Evolutionary conservation across 2,888 invertebrate species (phyloP).

Genomic region (Agrotis puta): DNA sequence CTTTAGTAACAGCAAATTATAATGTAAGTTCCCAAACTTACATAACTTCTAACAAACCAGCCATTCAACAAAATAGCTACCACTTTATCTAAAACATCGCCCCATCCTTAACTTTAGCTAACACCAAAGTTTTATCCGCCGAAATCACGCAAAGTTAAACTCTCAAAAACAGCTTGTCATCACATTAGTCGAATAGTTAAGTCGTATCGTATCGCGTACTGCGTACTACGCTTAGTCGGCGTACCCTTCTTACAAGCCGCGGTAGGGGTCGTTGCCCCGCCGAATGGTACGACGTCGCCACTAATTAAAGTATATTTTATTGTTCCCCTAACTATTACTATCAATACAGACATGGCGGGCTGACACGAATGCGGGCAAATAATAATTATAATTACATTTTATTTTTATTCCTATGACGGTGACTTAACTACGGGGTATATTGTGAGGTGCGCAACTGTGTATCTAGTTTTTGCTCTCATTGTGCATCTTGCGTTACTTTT

Average conservation of each 20-base stretch:
- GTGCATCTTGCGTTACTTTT: conserved; percentile 30
- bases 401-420: conserved; percentile 78
- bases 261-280: conserved; percentile 69
- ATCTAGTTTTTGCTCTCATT: conserved; percentile 23
- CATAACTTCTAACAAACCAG: conserved; percentile 29
- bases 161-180: conserved; percentile 54
- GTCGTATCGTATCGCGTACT: conserved; percentile 64
- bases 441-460: conserved; percentile 36
- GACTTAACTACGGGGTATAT: conserved; percentile 27
- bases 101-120: conserved; percentile 44
- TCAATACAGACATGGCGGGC: conserved; percentile 82
- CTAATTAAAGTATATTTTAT: conserved; percentile 91
- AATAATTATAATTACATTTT: conserved; percentile 89
- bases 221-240: conserved; percentile 56
- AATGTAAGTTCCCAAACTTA: conserved; percentile 1
- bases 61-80: conserved; percentile 40
- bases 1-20: background rate
- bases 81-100: conserved; percentile 39
- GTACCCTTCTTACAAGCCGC: conserved; percentile 63
- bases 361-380: conserved; percentile 89
- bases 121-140: conserved; percentile 49
- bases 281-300: conserved; percentile 71
- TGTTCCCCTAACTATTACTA: conserved; percentile 87
- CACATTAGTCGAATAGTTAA: conserved; percentile 47
- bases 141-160: conserved; percentile 55